Evolutionary conservation across 2,888 invertebrate genomes (phyloP), one percentile per base, ranked within the genome.

Genomic region (Polia nebulosa): DNA sequence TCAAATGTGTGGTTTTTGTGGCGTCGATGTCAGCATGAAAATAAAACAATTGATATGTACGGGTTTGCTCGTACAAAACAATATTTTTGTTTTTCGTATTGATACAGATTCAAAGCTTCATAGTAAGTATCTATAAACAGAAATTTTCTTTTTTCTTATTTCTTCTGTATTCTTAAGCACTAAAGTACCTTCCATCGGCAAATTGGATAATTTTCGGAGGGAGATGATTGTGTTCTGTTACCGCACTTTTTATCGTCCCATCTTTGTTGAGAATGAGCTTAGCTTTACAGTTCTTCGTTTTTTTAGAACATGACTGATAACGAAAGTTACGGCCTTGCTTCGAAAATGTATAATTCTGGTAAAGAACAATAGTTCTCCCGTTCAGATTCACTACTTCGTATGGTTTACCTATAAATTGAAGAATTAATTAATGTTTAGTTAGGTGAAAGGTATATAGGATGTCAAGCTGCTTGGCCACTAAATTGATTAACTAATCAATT

Each of bases 221-320:
- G 0, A 79, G 72, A 52, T 89, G 89, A 29, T 80, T 84, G 32
- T 89, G 88, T 0, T 80, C 60, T 0, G 65, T 66, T 0, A 27
- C n/a, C 0, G 77, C 79, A 6, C 2, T 9, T 9, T 73, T 39
- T 7, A 88, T 72, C 6, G 45, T 47, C 0, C 86, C 85, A n/a
- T 69, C 20, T 0, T 32, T 29, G 25, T 84, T 72, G 0, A 89
- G 45, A 6, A 45, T 76, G n/a, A 88, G 60, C 17, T 72, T 80
- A 6, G 89, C 87, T 7, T 52, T 57, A 52, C 89, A 88, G 2
- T 58, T 51, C 32, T 45, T 47, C 0, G 41, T 3, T 51, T 72
- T 82, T 29, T 70, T 81, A 0, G 84, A 84, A 56, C 84, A 85
- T 41, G 75, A 78, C 27, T 72, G 76, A n/a, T 72, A 17, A 2